Conservation (phyloP, 2,113 vertebrate species). For the Indicator indicator region DNA sequence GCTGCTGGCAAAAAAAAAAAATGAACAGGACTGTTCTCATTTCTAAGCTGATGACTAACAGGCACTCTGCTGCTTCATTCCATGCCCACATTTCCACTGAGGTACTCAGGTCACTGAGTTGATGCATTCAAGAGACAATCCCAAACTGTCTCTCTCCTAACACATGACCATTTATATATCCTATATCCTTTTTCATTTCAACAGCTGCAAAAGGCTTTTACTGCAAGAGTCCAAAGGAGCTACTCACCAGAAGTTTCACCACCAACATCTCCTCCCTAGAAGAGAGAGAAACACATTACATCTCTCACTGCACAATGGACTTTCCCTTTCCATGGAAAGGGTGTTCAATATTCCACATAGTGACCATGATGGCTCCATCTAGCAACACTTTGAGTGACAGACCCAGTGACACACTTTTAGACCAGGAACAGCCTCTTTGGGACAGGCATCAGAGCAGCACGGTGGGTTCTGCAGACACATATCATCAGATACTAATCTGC, state of each 20-base stretch:
- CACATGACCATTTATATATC: neutral
- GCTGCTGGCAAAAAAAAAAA: slow-evolving; percentile 15
- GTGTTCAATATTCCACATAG: rapidly evolving
- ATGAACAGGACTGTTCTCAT: neutral
- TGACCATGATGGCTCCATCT: rapidly evolving
- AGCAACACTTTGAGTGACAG: neutral
- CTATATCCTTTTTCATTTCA: neutral
- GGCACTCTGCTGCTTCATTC: neutral
- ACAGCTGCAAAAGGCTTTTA: neutral
- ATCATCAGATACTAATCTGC: too few species aligned
- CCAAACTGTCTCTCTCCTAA: neutral
- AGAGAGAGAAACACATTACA: slow-evolving; percentile 31
- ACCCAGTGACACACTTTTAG: neutral
- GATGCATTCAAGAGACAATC: neutral
- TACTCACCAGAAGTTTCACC: slow-evolving; percentile 69
- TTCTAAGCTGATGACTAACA: neutral
- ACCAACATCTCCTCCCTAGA: slow-evolving; percentile 58
- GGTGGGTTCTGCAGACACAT: neutral
- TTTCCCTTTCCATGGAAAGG: neutral
- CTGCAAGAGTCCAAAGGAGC: neutral
- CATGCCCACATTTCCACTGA: neutral
- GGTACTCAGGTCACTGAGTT: neutral
- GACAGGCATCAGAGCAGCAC: neutral
- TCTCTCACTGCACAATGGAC: neutral
- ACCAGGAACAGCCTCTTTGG: neutral